These are phyloP conservation scores for Xenus cinereus DNA, from an alignment of 2,113 vertebrate species.

Conservation along the genomic window DNA sequence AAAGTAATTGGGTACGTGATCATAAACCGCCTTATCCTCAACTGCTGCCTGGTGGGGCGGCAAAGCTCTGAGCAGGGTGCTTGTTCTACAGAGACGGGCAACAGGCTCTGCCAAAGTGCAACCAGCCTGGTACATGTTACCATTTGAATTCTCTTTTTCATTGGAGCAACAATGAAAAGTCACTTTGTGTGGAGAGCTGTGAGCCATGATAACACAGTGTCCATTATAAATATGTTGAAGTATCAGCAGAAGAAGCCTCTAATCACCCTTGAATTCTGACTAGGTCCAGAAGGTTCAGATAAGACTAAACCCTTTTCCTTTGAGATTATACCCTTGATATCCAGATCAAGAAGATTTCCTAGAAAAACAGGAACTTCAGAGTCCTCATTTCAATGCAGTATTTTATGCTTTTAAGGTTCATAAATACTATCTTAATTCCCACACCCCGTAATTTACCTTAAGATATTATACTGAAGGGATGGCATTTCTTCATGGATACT, in stretches of 20 bases:
- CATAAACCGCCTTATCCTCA: neutral
- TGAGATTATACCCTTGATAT: neutral
- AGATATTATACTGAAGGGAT: neutral
- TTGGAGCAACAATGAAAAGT: neutral
- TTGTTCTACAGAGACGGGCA: neutral
- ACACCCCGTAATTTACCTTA: neutral
- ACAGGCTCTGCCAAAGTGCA: neutral
- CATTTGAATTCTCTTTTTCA: neutral
- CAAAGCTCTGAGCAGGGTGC: rapidly evolving
- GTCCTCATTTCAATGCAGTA: neutral
- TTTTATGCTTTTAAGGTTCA: neutral
- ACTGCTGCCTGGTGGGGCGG: neutral
- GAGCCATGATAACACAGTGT: neutral
- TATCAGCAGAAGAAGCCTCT: neutral
- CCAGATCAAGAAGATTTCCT: neutral
- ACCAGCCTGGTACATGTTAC: neutral
- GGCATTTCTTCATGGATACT: neutral
- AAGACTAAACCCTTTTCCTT: neutral
- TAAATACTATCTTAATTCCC: neutral
- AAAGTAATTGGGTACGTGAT: neutral
- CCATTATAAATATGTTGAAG: neutral
- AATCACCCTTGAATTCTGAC: neutral
- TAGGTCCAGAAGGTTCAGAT: neutral
- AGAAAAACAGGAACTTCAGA: neutral
- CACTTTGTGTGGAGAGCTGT: neutral